Evolutionary conservation across 2,113 vertebrate species (phyloP), one percentile per base, ranked within the genome.

Genomic region (Martes martes): DNA sequence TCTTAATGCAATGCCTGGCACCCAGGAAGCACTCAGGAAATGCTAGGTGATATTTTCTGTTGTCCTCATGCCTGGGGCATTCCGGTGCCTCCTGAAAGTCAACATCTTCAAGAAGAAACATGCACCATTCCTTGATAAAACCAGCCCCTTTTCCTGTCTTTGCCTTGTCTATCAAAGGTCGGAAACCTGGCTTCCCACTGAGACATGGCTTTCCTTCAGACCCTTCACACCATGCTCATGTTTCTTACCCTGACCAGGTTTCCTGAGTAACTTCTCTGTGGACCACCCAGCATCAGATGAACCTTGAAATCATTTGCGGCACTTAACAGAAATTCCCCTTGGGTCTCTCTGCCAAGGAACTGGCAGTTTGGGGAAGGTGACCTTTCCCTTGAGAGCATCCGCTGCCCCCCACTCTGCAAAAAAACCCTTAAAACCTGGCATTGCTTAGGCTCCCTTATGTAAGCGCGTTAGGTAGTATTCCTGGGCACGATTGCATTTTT

Each of bases 401-500:
- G 42, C 24, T 1, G 5, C 36, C 1, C 39, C 6, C 9, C 7
- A 9, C n/a, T 45, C 55, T 85, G 63, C 65, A 90, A 28, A 61
- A 95, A 63, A 55, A 28, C 89, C 13, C 15, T 67, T 24, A 11
- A 36, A 96, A 67, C 52, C 39, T 19, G 28, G 50, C 8, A 4
- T 10, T 78, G 95, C 65, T 78, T 95, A 18, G 24, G 3, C 33
- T 93, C 93, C 69, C 71, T 98, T 97, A 24, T 45, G 16, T 89
- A 89, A 98, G 73, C 45, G n/a, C 78, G 59, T 89, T 96, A 90
- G 31, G 23, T 93, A 61, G 42, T 93, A 57, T 95, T 98, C 94
- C 97, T 45, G 42, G 90, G n/a, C 90, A 55, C n/a, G 79, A 39
- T 15, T 98, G 55, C 82, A 90, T 94, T 97, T 98, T 74, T 59